Conservation (phyloP, 2,888 invertebrate species). For the Crepidodera aurea region DNA sequence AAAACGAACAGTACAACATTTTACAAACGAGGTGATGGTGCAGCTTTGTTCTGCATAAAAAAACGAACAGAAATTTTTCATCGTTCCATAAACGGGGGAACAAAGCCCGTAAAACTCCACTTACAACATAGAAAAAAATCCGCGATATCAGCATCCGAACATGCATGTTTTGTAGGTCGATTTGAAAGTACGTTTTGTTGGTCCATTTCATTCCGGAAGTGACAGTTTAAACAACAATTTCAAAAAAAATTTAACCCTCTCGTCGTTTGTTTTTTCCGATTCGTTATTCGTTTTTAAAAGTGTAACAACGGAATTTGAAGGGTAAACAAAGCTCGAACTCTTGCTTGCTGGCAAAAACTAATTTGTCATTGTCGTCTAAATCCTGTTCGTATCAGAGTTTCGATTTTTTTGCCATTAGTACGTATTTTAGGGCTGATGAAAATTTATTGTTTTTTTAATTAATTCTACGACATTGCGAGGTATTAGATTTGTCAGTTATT, state of each 20-base stretch:
- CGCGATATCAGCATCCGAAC: slow-evolving; percentile 17
- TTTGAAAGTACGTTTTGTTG: slow-evolving; percentile 14
- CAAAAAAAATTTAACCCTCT: not conserved
- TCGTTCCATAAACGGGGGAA: slow-evolving; percentile 13
- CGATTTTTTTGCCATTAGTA: not conserved
- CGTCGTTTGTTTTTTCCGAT: slow-evolving; percentile 6
- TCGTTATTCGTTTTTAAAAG: not conserved
- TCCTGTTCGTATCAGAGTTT: not conserved
- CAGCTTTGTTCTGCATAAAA: not conserved
- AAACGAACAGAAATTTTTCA: slow-evolving; percentile 19
- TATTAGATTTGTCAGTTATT: too few relatives aligned
- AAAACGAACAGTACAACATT: too few relatives aligned
- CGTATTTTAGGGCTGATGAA: too few relatives aligned
- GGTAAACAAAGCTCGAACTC: slow-evolving; percentile 2
- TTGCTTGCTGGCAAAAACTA: slow-evolving; percentile 14
- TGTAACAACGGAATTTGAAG: not conserved
- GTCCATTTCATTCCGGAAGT: slow-evolving; percentile 22
- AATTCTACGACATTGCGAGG: too few relatives aligned
- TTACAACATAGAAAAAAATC: not conserved
- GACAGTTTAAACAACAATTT: slow-evolving; percentile 26
- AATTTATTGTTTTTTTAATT: too few relatives aligned
- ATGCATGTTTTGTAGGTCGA: slow-evolving; percentile 6
- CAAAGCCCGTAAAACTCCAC: slow-evolving; percentile 19
- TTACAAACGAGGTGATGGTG: too few relatives aligned
- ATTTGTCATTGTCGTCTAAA: slow-evolving; percentile 18